Base-by-base conservation (phyloP, 2,797 vertebrate species). In the Chelmon rostratus region DNA sequence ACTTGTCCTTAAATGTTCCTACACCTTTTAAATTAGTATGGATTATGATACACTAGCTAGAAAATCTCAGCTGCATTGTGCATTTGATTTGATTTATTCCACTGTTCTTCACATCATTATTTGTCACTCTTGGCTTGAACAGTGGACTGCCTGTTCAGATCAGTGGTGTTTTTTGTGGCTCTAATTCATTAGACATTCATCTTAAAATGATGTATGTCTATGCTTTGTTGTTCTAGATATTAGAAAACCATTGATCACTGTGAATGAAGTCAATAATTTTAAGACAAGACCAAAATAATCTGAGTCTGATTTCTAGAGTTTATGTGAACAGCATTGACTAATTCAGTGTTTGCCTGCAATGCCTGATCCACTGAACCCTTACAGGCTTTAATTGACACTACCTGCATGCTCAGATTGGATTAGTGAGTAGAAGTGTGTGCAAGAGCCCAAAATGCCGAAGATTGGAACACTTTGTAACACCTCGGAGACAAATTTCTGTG, bases 91-190 rank as follows among this genome's bases (percentile, higher is more conserved):
- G 23, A 46, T 59, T 58, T 18, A 5, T 19, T 64, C 3, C 44
- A 23, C 11, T 33, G 16, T 50, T 57, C 4, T 38, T 63, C 8
- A 31, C 31, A 53, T 68, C 8, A 52, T 56, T 47, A 31, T 13
- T 47, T 42, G 31, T 71, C 31, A 56, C 52, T 53, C n/a, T 62
- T 68, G 16, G 37, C 38, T 54, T 69, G 7, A 68, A 28, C 49
- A 69, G 16, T 38, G 16, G 56, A 61, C 3, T 25, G 42, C 1
- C 31, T 75, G 23, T 37, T 38, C 38, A 47, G 46, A 16, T 69
- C 31, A 13, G 28, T 52, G 44, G 3, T 64, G 35, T 53, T 67
- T 68, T 15, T 52, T 58, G 62, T 44, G 64, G 15, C 64, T 37
- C 1, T 0, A 57, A 42, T 2, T n/a, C 28, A 44, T 61, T 25